A percentile compares a stretch with the other conserved stretches of the same genome.
These are phyloP conservation scores for Baccha elongata DNA, from an alignment of 2,888 invertebrate species.

Conservation along the genomic window DNA sequence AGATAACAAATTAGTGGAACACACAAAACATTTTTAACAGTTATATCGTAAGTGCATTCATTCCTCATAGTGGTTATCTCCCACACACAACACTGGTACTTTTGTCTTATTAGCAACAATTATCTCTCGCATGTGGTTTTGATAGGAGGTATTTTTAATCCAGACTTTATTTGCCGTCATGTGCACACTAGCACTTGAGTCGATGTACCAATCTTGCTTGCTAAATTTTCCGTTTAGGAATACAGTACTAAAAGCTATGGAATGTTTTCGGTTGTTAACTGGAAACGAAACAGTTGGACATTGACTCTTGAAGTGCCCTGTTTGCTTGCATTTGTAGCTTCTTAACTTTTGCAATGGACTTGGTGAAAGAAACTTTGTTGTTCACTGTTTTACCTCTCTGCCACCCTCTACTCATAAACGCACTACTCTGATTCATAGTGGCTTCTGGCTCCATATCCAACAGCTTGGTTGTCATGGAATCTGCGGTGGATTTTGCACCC, in stretches of 20 bases:
- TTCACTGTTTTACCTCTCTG: conserved; percentile 9
- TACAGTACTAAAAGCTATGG: conserved; percentile 75
- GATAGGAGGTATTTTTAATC: too few relatives aligned
- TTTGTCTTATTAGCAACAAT: too few relatives aligned
- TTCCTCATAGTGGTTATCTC: too few relatives aligned
- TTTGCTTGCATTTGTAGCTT: too few relatives aligned
- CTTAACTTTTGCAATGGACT: conserved; percentile 1
- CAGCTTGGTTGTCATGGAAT: background rate
- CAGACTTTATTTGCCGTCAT: too few relatives aligned
- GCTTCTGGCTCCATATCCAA: conserved; percentile 22
- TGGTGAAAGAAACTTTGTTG: background rate
- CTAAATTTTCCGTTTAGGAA: conserved; percentile 11
- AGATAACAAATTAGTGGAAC: too few relatives aligned
- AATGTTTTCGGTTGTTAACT: conserved; percentile 42
- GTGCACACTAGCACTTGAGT: conserved; percentile 74
- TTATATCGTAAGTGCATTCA: too few relatives aligned
- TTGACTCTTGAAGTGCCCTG: too few relatives aligned
- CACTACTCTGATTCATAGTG: conserved; percentile 1
- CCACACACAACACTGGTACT: conserved; percentile 30
- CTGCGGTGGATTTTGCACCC: background rate
- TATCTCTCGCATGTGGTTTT: too few relatives aligned
- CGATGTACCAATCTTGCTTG: conserved; percentile 75
- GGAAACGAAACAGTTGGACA: too few relatives aligned
- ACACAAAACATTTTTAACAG: too few relatives aligned
- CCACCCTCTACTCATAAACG: conserved; percentile 14